These are phyloP conservation scores for Heteractis magnifica DNA, from an alignment of 92 coral and sea anemone genomes.

Conservation along the genomic window DNA sequence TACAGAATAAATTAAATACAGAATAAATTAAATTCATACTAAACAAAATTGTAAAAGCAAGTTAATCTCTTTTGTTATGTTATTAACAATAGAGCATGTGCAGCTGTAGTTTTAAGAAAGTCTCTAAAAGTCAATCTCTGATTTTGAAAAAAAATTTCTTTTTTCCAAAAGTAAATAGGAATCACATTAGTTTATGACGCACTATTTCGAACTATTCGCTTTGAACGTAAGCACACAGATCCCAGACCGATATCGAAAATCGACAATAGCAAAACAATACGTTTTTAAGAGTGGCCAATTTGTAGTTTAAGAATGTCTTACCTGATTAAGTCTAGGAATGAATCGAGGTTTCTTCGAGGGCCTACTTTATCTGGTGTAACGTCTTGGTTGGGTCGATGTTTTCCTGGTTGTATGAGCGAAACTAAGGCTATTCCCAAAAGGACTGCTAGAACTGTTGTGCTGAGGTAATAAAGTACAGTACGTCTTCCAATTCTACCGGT, in stretches of 20 bases:
- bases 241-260: not conserved
- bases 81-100: not conserved
- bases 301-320: not conserved
- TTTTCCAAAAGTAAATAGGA: not conserved
- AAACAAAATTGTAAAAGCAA: not conserved
- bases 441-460: slow-evolving; percentile 64
- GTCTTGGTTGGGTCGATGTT: slow-evolving; percentile 28
- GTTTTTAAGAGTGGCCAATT: not conserved
- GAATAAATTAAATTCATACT: not conserved
- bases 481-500: slow-evolving; percentile 73
- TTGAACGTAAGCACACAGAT: not conserved
- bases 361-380: slow-evolving; percentile 12
- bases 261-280: not conserved
- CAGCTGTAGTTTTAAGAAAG: not conserved
- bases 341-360: slow-evolving; percentile 69
- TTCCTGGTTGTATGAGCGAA: slow-evolving; percentile 66
- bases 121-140: not conserved
- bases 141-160: not conserved
- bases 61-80: not conserved
- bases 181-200: no score
- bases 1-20: not conserved
- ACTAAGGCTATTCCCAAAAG: slow-evolving; percentile 69
- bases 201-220: no score
- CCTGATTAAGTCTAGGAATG: slow-evolving; percentile 73
- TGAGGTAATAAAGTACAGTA: slow-evolving; percentile 65